Evolutionary conservation across 2,113 vertebrate species (phyloP).

Genomic region (Pseudorectes ferrugineus): DNA sequence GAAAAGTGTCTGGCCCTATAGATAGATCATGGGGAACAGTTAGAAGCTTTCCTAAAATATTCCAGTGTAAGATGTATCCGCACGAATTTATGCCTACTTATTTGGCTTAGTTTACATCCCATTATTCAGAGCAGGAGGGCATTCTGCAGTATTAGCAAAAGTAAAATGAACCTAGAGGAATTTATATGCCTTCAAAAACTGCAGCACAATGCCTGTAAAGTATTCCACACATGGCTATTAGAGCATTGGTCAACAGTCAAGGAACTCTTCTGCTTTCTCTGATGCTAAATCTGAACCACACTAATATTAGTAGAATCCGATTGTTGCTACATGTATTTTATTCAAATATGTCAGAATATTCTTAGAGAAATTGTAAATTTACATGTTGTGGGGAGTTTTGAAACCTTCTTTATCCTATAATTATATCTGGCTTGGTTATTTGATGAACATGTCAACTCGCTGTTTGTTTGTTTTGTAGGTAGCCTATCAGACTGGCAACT

Average conservation of each 20-base stretch:
- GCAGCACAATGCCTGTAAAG: background rate
- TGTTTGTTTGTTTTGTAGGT: constrained; percentile 66
- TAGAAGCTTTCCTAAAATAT: background rate
- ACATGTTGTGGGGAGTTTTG: background rate
- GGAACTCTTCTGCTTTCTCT: background rate
- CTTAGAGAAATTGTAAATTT: constrained; percentile 30
- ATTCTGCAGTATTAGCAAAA: background rate
- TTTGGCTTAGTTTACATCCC: background rate
- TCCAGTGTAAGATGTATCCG: background rate
- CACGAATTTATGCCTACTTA: background rate
- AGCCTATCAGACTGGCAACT: constrained; percentile 82
- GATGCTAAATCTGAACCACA: background rate
- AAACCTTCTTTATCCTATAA: background rate
- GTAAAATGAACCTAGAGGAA: background rate
- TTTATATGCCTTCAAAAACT: background rate
- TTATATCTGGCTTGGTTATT: background rate
- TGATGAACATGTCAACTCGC: background rate
- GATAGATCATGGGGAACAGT: background rate
- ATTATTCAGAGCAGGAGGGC: background rate
- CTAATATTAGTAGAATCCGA: background rate
- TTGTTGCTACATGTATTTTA: constrained; percentile 50
- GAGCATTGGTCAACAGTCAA: background rate
- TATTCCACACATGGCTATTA: background rate
- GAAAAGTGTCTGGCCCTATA: background rate
- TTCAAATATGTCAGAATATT: constrained; percentile 42